phyloP scores from a whole-genome alignment of 2,113 vertebrate genomes.

The Spheniscus mendiculus region DNA sequence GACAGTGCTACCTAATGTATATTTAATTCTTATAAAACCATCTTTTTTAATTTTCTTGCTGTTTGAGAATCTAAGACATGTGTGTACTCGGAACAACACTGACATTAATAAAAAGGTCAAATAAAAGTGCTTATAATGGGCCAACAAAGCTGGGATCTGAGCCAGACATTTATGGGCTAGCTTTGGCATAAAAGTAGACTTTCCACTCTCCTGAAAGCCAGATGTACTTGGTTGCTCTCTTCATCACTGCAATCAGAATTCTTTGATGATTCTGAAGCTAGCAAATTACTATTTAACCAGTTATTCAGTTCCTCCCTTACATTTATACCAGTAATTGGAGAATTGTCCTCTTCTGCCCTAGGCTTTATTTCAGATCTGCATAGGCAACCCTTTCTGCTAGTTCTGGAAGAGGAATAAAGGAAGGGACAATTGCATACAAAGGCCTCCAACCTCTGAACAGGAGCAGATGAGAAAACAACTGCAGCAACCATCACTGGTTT shows the following conservation, averaged over 20 bases:
- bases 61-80: slow-evolving; percentile 11
- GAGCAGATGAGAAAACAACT: neutral
- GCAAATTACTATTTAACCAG: slow-evolving; percentile 11
- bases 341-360: neutral
- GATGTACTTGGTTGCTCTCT: slow-evolving; percentile 39
- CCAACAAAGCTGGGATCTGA: slow-evolving; percentile 36
- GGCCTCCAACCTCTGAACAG: neutral
- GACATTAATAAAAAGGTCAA: slow-evolving; percentile 69
- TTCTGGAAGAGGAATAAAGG: neutral
- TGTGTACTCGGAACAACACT: slow-evolving; percentile 26
- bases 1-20: neutral
- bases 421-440: neutral
- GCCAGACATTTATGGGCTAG: slow-evolving; percentile 50
- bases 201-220: slow-evolving; percentile 58
- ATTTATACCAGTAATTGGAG: neutral
- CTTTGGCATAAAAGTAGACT: slow-evolving; percentile 42
- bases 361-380: neutral
- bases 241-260: slow-evolving; percentile 38
- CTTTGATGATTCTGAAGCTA: slow-evolving; percentile 44
- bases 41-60: neutral
- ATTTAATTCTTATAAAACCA: neutral
- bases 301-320: neutral
- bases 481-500: neutral
- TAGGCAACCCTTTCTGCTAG: neutral
- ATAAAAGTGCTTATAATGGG: slow-evolving; percentile 45